Conservation (phyloP, 2,113 vertebrate genomes). For the Mionectes macconnelli region DNA sequence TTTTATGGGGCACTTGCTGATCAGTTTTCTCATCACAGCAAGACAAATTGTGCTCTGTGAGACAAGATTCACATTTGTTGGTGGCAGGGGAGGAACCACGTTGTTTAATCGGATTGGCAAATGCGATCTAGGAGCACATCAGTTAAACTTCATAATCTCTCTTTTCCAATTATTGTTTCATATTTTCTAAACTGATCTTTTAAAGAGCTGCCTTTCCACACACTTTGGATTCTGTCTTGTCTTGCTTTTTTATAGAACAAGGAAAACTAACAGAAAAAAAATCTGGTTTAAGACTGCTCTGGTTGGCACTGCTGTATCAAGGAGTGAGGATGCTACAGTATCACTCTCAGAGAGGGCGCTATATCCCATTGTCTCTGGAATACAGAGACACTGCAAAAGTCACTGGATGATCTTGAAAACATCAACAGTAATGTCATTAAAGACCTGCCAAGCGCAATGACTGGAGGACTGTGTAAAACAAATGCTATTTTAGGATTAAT, state of each 20-base stretch:
- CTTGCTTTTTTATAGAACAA: background rate
- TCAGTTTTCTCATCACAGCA: background rate
- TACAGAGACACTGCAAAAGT: background rate
- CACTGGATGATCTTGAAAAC: background rate
- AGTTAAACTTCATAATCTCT: background rate
- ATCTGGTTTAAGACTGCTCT: background rate
- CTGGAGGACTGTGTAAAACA: background rate
- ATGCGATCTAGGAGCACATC: background rate
- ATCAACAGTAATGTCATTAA: background rate
- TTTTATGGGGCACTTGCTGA: conserved; percentile 9
- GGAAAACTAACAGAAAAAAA: background rate
- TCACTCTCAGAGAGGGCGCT: background rate
- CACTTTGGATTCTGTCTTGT: background rate
- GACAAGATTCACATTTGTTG: background rate
- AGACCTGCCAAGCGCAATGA: background rate
- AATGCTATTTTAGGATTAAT: background rate
- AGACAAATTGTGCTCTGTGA: background rate
- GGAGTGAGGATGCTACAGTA: background rate
- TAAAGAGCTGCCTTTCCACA: background rate
- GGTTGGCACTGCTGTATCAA: background rate
- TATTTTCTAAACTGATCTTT: background rate
- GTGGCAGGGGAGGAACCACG: background rate
- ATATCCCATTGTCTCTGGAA: background rate
- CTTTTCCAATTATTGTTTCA: background rate
- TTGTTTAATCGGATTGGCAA: background rate